phyloP scores from a whole-genome alignment of 2,888 invertebrate genomes.

The Philonicus albiceps region DNA sequence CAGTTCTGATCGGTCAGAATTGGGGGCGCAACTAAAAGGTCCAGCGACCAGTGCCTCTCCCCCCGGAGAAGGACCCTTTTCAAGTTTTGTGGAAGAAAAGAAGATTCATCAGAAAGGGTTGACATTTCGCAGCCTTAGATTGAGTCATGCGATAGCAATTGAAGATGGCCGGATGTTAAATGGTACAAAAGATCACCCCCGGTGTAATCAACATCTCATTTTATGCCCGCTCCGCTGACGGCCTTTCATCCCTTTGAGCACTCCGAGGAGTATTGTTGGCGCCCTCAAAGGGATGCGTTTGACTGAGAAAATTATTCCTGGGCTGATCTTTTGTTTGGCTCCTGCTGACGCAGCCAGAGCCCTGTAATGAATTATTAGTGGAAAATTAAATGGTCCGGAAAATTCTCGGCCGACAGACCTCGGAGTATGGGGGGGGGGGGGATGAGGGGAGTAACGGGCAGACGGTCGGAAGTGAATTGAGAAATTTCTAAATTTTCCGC shows the following conservation, averaged over 20 bases:
- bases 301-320: slow-evolving; percentile 46
- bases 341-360: slow-evolving; percentile 43
- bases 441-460: background rate
- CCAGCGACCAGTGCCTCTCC: background rate
- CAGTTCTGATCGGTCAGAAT: background rate
- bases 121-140: slow-evolving; percentile 44
- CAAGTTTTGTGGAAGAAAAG: background rate
- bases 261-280: slow-evolving; percentile 41
- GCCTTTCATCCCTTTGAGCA: slow-evolving; percentile 43
- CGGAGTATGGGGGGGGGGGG: background rate
- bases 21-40: background rate
- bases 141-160: slow-evolving; percentile 45
- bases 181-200: slow-evolving; percentile 37
- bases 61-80: slow-evolving; percentile 7
- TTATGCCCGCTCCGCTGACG: slow-evolving; percentile 18
- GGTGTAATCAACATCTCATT: slow-evolving; percentile 43
- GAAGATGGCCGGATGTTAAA: slow-evolving; percentile 43
- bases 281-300: slow-evolving; percentile 42
- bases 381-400: slow-evolving; percentile 46
- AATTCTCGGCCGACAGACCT: background rate
- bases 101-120: slow-evolving; percentile 45
- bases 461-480: background rate
- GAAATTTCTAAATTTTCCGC: background rate
- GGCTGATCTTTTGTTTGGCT: slow-evolving; percentile 45
- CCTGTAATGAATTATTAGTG: slow-evolving; percentile 47